Conservation (phyloP, 2,113 vertebrate species). For the Etia nguti region DNA sequence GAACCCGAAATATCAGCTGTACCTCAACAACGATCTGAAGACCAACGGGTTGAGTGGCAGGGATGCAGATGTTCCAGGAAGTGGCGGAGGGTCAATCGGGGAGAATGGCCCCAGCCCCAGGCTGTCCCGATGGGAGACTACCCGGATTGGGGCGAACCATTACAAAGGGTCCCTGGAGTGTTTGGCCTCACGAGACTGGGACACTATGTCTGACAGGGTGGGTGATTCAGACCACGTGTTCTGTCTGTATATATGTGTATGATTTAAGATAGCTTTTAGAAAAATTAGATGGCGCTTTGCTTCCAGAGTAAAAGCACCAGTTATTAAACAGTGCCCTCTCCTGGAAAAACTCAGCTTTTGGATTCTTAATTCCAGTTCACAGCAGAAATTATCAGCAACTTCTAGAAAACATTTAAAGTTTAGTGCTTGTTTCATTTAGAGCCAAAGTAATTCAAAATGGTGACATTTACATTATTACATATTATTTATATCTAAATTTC, state of each 20-base stretch:
- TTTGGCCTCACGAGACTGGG: conserved; percentile 64
- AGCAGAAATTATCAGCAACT: not conserved
- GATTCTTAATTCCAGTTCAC: not conserved
- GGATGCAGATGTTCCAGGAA: conserved; percentile 37
- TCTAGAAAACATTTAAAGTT: not conserved
- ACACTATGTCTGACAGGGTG: conserved; percentile 68
- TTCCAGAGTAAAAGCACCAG: not conserved
- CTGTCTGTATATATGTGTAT: not conserved
- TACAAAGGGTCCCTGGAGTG: conserved; percentile 71
- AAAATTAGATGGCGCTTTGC: not conserved
- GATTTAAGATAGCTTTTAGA: not conserved
- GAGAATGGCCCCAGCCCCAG: conserved; percentile 52
- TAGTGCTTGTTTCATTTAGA: not conserved
- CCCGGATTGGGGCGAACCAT: conserved; percentile 35
- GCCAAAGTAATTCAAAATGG: not conserved
- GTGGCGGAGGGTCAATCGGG: not conserved
- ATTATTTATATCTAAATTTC: not conserved
- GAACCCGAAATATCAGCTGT: conserved; percentile 74
- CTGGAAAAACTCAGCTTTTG: conserved; percentile 7
- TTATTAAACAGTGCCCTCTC: conserved; percentile 38
- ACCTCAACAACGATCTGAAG: conserved; percentile 40
- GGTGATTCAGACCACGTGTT: not conserved
- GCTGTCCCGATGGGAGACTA: conserved; percentile 45
- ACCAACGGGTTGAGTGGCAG: conserved; percentile 47
- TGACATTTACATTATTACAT: not conserved